Evolutionary conservation across 2,113 vertebrate species (phyloP), one percentile per base, ranked within the genome.

Genomic region (Acrocephalus kingi): DNA sequence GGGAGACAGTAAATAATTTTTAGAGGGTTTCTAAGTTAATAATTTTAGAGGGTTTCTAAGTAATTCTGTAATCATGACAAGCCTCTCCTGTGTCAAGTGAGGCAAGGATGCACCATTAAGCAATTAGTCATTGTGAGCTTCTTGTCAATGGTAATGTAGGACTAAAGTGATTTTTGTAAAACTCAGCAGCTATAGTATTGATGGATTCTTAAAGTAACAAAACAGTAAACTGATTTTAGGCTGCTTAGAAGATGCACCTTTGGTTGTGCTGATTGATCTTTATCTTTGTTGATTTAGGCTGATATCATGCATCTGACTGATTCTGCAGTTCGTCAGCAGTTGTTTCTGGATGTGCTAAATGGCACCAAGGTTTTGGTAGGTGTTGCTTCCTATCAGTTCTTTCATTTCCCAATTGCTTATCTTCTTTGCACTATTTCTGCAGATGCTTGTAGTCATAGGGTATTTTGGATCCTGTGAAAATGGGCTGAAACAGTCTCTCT

Each of bases 291-390:
- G 41, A 22, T 71, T 69, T 74, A 99, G 99, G 98, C 98, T 0
- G 99, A 99, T 63, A 98, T 99, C 80, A 99, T 99, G 99, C 98
- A 99, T 64, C 96, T 99, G 78, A 98, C 98, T 1, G 99, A 99
- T 17, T 84, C 98, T 25, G 93, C 97, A 4, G 97, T 98, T 67
- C 98, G 96, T 55, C 97, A 97, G 87, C 99, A 99, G 61, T 97
- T 99, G n/a, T 99, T 99, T 96, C 98, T 98, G 96, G 99, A 99
- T 8, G 98, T 99, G 66, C 97, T 99, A 15, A 98, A 98, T 14
- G 98, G 98, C 31, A 98, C 99, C 91, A 99, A 98, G 97, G 98
- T 98, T 16, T 97, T 99, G 96, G 99, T 99, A 96, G 98, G 98
- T 98, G 78, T 69, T 76, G 15, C 17, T 75, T 78, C 31, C 59